Evolutionary conservation across 2,113 vertebrate species (phyloP).

Genomic region (Tamias sibiricus): DNA sequence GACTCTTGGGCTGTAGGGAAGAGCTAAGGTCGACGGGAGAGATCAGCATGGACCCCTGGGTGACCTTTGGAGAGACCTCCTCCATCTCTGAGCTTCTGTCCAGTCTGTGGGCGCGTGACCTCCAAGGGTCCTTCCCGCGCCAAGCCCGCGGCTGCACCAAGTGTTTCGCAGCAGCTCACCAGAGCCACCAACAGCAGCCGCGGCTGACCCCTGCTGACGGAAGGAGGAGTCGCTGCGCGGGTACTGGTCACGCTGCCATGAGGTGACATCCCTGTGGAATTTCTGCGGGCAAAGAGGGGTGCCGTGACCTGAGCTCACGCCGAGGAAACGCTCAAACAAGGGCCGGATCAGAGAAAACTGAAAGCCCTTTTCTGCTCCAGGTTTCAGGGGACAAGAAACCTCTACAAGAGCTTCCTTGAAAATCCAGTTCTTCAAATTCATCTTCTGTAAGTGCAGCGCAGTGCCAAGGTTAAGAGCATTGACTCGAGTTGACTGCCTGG

Average conservation of each 20-base stretch:
- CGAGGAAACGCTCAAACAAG: not conserved
- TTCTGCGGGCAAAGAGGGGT: not conserved
- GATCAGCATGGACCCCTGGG: not conserved
- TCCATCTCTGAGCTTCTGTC: rapidly evolving
- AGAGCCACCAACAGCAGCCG: not conserved
- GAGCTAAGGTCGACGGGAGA: not conserved
- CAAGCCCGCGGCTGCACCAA: rapidly evolving
- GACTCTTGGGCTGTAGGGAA: not conserved
- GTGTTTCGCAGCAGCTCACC: not conserved
- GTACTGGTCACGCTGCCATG: rapidly evolving
- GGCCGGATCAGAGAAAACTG: not conserved
- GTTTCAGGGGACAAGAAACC: not conserved
- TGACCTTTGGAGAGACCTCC: not conserved
- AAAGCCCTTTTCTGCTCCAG: not conserved
- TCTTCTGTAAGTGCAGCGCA: not conserved
- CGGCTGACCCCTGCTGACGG: constrained; percentile 59
- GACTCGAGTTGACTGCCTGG: not conserved
- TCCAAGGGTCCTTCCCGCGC: constrained; percentile 35
- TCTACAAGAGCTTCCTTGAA: not conserved
- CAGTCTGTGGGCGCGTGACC: not conserved
- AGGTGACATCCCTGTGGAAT: not conserved
- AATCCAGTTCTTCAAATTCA: not conserved
- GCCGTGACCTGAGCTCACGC: not conserved
- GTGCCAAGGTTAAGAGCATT: rapidly evolving
- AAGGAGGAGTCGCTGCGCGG: not conserved